These are phyloP conservation scores for Paralvinella palmiformis DNA, from an alignment of 1,140 invertebrate species.

Conservation along the genomic window DNA sequence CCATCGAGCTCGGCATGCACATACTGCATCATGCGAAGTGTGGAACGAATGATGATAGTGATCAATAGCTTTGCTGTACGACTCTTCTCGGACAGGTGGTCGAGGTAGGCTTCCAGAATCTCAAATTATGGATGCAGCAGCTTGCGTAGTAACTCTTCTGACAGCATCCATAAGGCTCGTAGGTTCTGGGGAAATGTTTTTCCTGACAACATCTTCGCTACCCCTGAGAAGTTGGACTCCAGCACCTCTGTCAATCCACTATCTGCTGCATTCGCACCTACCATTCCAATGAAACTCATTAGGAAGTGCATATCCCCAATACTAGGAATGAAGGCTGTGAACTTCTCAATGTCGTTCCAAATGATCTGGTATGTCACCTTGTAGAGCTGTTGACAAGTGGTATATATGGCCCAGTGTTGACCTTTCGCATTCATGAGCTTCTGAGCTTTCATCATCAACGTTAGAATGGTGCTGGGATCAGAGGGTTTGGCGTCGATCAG, in stretches of 20 bases:
- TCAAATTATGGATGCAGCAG: no score
- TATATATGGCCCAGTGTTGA: constrained; percentile 18
- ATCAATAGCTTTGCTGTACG: no score
- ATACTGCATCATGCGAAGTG: no score
- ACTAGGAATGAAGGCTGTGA: background rate
- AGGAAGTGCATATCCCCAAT: constrained; percentile 5
- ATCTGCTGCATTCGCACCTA: background rate
- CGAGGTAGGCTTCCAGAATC: no score
- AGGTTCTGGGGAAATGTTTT: background rate
- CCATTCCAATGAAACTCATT: constrained; percentile 5
- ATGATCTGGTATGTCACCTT: constrained; percentile 11
- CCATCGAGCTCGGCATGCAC: no score
- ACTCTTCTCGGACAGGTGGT: no score
- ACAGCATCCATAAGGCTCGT: background rate
- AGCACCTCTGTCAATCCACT: background rate
- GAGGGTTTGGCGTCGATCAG: constrained; percentile 24
- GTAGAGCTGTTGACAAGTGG: constrained; percentile 20
- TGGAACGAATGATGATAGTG: no score
- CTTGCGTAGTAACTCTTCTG: no score
- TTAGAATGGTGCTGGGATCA: constrained; percentile 24
- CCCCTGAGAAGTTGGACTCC: background rate
- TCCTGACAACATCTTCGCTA: background rate
- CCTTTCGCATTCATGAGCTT: constrained; percentile 7
- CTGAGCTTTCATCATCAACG: constrained; percentile 19
- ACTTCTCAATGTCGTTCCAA: constrained; percentile 20